These are phyloP conservation scores for Kryphioiulus occultus DNA, from an alignment of 2,888 invertebrate genomes.

Conservation along the genomic window DNA sequence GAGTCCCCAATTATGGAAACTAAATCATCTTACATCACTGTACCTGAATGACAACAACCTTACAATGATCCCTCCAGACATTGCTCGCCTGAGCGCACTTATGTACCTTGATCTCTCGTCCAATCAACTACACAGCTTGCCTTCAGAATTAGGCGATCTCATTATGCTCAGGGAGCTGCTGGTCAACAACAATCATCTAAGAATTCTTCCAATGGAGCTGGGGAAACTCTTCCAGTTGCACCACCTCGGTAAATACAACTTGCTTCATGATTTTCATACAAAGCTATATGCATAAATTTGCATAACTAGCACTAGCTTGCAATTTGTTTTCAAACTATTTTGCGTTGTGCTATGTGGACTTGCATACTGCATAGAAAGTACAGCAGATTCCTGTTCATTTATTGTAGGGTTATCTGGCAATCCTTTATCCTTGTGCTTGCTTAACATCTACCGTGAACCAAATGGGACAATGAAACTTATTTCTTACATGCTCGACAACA, in stretches of 20 bases:
- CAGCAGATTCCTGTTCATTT: neutral
- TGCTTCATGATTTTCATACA: neutral
- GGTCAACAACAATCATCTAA: conserved; percentile 91
- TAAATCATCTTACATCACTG: conserved; percentile 90
- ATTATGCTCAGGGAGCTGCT: conserved; percentile 94
- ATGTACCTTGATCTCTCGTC: conserved; percentile 90
- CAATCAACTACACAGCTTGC: conserved; percentile 93
- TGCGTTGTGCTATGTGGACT: too few relatives aligned
- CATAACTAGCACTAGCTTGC: neutral
- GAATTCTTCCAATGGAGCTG: conserved; percentile 93
- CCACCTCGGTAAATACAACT: conserved; percentile 73
- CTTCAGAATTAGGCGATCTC: conserved; percentile 95
- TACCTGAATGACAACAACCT: conserved; percentile 96
- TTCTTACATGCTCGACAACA: conserved; percentile 93
- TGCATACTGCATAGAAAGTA: too few relatives aligned
- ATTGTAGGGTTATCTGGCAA: conserved; percentile 74
- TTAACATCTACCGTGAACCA: conserved; percentile 88
- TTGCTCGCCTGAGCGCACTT: conserved; percentile 82
- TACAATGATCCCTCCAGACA: conserved; percentile 88
- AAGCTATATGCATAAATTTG: neutral
- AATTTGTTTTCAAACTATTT: too few relatives aligned
- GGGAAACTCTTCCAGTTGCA: conserved; percentile 97
- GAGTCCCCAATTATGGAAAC: conserved; percentile 89
- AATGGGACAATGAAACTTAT: conserved; percentile 95
- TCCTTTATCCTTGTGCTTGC: conserved; percentile 91